phyloP scores from a whole-genome alignment of 53 echinoderm and acorn worm genomes.

The Paelopatides confundens region DNA sequence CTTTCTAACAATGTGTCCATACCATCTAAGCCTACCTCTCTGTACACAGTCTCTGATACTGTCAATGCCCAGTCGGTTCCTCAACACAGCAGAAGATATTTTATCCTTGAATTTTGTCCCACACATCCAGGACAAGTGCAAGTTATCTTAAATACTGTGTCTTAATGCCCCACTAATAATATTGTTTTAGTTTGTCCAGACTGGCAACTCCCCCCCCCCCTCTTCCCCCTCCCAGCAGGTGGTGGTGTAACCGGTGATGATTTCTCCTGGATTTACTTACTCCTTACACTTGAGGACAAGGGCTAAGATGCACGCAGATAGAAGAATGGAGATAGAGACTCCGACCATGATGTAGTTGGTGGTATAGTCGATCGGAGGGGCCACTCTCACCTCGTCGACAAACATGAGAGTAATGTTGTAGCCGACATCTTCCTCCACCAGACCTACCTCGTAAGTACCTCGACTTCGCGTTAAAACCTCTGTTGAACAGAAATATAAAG shows the following conservation, averaged over 20 bases:
- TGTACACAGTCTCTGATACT: no score
- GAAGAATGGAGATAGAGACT: slow-evolving; percentile 34
- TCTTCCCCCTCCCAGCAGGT: not conserved
- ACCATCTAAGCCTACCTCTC: no score
- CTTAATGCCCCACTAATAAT: no score
- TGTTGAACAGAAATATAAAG: not conserved
- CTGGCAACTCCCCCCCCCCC: not conserved
- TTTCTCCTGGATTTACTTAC: slow-evolving; percentile 55
- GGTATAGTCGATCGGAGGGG: not conserved
- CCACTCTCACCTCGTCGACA: not conserved
- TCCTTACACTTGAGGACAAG: slow-evolving; percentile 63
- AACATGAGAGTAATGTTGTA: slow-evolving; percentile 39
- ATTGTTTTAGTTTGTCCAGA: no score
- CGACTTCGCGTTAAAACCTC: not conserved
- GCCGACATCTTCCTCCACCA: not conserved
- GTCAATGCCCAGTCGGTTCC: no score
- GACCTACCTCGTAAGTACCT: not conserved
- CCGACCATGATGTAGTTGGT: slow-evolving; percentile 65
- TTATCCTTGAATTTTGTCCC: no score
- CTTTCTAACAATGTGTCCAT: no score
- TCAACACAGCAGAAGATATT: no score
- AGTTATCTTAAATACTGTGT: no score
- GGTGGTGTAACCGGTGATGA: no score
- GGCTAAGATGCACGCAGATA: slow-evolving; percentile 58
- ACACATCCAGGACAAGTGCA: no score